Evolutionary conservation across 2,113 vertebrate species (phyloP).

Genomic region (Dipodomys merriami): DNA sequence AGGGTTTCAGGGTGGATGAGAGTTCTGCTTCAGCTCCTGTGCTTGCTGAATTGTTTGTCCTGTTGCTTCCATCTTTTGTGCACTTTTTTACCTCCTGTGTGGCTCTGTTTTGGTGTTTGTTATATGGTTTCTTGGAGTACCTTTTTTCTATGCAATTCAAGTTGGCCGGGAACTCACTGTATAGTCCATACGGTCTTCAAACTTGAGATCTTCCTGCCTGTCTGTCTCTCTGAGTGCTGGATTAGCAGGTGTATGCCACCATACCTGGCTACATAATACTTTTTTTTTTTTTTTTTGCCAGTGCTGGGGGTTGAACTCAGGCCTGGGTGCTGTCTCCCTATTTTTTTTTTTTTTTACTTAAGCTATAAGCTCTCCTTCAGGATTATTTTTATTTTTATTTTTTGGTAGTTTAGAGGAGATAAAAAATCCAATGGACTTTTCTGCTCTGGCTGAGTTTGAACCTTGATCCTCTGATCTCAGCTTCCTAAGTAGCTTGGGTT

Average conservation of each 20-base stretch:
- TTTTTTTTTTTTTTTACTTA: too few relatives aligned
- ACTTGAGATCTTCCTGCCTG: neutral
- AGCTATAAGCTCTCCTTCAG: too few relatives aligned
- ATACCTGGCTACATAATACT: neutral
- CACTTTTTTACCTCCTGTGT: neutral
- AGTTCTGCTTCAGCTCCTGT: neutral
- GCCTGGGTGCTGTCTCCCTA: too few relatives aligned
- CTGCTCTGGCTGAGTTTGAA: too few relatives aligned
- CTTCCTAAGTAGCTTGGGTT: too few relatives aligned
- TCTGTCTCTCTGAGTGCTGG: neutral
- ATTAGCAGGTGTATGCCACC: neutral
- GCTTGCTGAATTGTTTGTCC: neutral
- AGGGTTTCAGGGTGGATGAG: neutral
- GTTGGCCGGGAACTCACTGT: neutral
- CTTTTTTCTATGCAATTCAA: neutral
- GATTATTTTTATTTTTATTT: too few relatives aligned
- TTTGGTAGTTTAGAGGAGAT: too few relatives aligned
- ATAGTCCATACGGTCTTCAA: neutral
- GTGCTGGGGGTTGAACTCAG: too few relatives aligned
- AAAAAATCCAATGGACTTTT: too few relatives aligned
- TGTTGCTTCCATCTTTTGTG: neutral
- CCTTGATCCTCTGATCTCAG: too few relatives aligned
- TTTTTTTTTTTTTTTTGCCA: too few relatives aligned
- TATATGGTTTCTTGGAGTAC: neutral
- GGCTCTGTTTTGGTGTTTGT: neutral